Conservation (phyloP, 2,113 vertebrate species). For the Leptobrachium ailaonicum region DNA sequence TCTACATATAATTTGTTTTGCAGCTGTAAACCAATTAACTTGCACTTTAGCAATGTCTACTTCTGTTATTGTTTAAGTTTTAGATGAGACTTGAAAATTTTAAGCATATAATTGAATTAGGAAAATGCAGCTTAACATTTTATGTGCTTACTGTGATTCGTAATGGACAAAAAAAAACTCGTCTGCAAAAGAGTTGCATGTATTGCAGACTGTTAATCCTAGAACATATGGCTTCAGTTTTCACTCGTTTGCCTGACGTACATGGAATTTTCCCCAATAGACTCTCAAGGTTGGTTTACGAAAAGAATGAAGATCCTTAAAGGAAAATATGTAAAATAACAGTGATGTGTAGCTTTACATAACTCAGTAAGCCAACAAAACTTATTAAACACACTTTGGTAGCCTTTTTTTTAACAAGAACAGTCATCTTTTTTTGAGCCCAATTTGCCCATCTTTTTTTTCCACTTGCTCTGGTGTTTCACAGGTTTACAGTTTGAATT, state of each 20-base stretch:
- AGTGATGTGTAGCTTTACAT: no score
- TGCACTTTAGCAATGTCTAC: constrained; percentile 1
- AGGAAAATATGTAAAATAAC: no score
- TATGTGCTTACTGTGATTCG: constrained; percentile 48
- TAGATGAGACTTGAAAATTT: constrained; percentile 28
- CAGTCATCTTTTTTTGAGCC: no score
- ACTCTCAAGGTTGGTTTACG: constrained; percentile 29
- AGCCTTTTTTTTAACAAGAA: no score
- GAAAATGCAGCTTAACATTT: constrained; percentile 49
- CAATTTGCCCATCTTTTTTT: no score
- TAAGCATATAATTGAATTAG: constrained; percentile 49
- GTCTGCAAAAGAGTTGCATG: constrained; percentile 48
- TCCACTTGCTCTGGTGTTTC: no score
- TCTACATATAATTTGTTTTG: background rate
- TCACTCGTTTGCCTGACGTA: constrained; percentile 32
- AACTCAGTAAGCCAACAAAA: no score
- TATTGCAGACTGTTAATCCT: constrained; percentile 49
- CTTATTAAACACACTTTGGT: no score
- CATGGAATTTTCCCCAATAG: constrained; percentile 40
- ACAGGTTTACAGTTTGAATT: no score
- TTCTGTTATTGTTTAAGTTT: constrained; percentile 33
- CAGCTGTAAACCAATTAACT: constrained; percentile 4
- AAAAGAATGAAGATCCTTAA: background rate
- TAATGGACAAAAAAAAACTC: constrained; percentile 42
- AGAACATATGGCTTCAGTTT: constrained; percentile 49